Evolutionary conservation across 2,888 invertebrate species (phyloP).

Genomic region (Polymixis lichenea): DNA sequence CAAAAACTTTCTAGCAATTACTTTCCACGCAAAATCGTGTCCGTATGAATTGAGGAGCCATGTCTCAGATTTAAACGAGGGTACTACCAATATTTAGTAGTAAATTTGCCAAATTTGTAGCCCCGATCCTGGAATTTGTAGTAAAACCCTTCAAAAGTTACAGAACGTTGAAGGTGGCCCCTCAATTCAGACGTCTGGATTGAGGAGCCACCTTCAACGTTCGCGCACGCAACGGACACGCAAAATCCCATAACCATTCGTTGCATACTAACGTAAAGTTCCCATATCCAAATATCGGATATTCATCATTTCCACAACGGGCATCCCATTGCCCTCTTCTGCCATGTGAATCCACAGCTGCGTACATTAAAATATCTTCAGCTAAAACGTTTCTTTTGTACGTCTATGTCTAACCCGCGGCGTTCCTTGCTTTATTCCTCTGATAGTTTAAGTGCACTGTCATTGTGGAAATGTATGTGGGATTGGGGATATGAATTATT

Average conservation of each 20-base stretch:
- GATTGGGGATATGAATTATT: conserved; percentile 19
- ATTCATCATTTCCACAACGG: conserved; percentile 54
- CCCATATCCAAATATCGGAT: conserved; percentile 53
- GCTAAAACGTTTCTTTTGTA: conserved; percentile 69
- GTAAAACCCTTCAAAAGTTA: too few relatives aligned
- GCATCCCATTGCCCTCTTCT: conserved; percentile 31
- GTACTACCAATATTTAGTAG: too few relatives aligned
- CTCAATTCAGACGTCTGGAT: too few relatives aligned
- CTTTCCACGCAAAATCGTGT: background rate
- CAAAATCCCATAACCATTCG: background rate
- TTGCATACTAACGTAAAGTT: conserved; percentile 8
- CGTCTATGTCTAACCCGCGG: conserved; percentile 61
- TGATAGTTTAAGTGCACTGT: conserved; percentile 67
- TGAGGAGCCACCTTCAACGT: too few relatives aligned
- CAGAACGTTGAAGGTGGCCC: too few relatives aligned
- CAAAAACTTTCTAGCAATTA: background rate
- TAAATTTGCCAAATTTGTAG: too few relatives aligned
- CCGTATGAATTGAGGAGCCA: too few relatives aligned
- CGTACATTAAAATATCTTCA: conserved; percentile 64
- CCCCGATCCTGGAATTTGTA: too few relatives aligned
- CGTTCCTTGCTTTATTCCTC: conserved; percentile 53
- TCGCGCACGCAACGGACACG: too few relatives aligned
- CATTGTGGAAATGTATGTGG: conserved; percentile 33
- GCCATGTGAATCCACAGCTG: conserved; percentile 62
- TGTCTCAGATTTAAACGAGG: too few relatives aligned